Base-by-base conservation (phyloP, 2,888 invertebrate genomes). In the Augiades crinisus region DNA sequence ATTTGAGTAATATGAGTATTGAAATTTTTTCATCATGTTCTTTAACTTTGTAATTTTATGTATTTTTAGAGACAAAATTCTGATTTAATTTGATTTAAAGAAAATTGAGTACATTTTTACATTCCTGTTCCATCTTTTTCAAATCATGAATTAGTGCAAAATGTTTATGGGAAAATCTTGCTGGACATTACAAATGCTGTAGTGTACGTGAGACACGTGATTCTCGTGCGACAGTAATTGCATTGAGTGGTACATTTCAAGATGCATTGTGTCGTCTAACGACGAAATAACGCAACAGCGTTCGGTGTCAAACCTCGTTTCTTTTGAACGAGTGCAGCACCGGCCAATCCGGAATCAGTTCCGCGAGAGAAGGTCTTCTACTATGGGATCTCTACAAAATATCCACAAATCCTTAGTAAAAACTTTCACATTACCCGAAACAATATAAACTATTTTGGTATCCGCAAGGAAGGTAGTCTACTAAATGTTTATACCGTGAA, bases 341-440 rank as follows among this genome's bases (percentile, higher is more conserved):
- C 78, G 98, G 98, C 97, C 98, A 98, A 92, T 98, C 98, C 79
- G 97, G 98, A 88, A 98, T 98, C 92, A 97, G 92, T 91, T 98
- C 98, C 76, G 96, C 96, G 90, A 97, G 92, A 78, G 96, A 97
- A 81, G 93, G 95, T 92, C 96, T 93, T 92, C 96, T 94, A 80
- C 78, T 87, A 74, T 86, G 81, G 72, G 78, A 74, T 87, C 80
- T 87, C 89, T 89, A 89, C 73, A 89, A 89, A 86, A 88, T 79
- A 85, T 81, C 70, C 79, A 83, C 63, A 72, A 62, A 55, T 72
- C 75, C 82, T 84, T 83, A 84, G 59, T 69, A 53, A 49, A 55
- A 44, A 47, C 50, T 45, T 37, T 45, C 5, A 31, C 8, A 22
- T 8, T 17, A 22, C 17, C n/a, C 2, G 37, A 17, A 36, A 19